Conservation (phyloP, 2,113 vertebrate species). For the Poeciliopsis prolifica region DNA sequence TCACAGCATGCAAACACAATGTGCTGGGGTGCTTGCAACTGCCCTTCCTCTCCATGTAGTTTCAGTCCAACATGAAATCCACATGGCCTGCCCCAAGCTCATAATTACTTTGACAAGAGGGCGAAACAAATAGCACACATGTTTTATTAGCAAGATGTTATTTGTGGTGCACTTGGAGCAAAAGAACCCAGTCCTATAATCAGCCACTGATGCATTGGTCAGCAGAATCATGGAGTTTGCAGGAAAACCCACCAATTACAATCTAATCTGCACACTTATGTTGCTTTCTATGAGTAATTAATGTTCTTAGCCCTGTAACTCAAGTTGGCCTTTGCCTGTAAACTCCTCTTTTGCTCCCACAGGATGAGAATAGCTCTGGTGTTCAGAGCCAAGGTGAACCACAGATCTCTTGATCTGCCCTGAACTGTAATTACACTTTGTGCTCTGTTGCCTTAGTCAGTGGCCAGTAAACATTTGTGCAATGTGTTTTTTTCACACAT, state of each 20-base stretch:
- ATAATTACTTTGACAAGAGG: slow-evolving; percentile 39
- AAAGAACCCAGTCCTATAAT: slow-evolving; percentile 43
- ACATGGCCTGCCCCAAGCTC: neutral
- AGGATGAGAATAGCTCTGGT: slow-evolving; percentile 62
- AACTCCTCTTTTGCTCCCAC: slow-evolving; percentile 53
- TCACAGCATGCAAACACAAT: slow-evolving; percentile 32
- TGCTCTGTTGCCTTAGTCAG: slow-evolving; percentile 32
- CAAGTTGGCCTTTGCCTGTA: slow-evolving; percentile 43
- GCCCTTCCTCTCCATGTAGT: slow-evolving; percentile 13
- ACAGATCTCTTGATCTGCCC: slow-evolving; percentile 57
- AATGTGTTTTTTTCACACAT: neutral
- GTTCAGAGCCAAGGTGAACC: slow-evolving; percentile 66
- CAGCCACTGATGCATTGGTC: slow-evolving; percentile 50
- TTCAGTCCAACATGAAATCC: slow-evolving; percentile 12
- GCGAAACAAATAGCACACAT: slow-evolving; percentile 32
- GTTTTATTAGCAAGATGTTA: slow-evolving; percentile 18
- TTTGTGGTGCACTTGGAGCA: slow-evolving; percentile 16
- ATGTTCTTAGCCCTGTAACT: slow-evolving; percentile 51
- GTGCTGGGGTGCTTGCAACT: slow-evolving; percentile 32
- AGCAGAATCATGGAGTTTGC: slow-evolving; percentile 44
- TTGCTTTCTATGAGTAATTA: slow-evolving; percentile 61
- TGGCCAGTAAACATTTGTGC: slow-evolving; percentile 17
- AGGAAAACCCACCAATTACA: slow-evolving; percentile 61
- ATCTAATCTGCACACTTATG: slow-evolving; percentile 54
- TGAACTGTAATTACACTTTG: slow-evolving; percentile 65